Evolutionary conservation across 2,113 vertebrate species (phyloP), one percentile per base, ranked within the genome.

Genomic region (Sander vitreus): DNA sequence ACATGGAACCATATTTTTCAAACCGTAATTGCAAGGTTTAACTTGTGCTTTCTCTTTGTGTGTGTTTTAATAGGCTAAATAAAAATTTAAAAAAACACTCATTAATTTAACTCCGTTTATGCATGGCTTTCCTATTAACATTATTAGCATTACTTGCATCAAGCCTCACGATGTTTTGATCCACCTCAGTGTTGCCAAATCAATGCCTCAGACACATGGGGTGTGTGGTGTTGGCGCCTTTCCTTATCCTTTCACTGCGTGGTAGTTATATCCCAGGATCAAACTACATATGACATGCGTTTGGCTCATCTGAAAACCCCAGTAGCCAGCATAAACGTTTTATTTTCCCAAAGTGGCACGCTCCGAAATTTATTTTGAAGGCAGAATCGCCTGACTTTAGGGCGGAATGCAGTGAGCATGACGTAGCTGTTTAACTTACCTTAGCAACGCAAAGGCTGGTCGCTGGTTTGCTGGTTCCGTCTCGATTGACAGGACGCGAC

Each of bases 361-460:
- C 9, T 4, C 11, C 2, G 10, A 36, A 3, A 30, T 59, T 75
- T 83, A 80, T 72, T 80, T 81, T 85, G 84, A 85, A 84, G 25
- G 21, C 4, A 4, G 0, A 21, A 0, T 36, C 10, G 0, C 2
- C 9, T 53, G 36, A 3, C 8, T 43, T n/a, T n/a, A 1, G 18
- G 19, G 12, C 1, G 0, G 6, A 73, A 76, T 55, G 4, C 3
- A 15, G 15, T 0, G 0, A 25, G 2, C 30, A 58, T 78, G 58
- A 82, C 84, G 80, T 84, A 83, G 83, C 80, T 85, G 85, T 91
- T 93, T 81, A 89, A 93, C 88, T 94, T 91, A 90, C 91, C 92
- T 91, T 93, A 95, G 94, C 93, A 94, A 94, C 93, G 87, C 78
- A 78, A 80, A 79, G 89, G 88, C 73, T 75, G 91, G 39, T 76